A percentile compares a stretch with the other conserved stretches of the same genome.
Conservation (phyloP, 2,888 invertebrate species). For the Nasonia oneida region DNA sequence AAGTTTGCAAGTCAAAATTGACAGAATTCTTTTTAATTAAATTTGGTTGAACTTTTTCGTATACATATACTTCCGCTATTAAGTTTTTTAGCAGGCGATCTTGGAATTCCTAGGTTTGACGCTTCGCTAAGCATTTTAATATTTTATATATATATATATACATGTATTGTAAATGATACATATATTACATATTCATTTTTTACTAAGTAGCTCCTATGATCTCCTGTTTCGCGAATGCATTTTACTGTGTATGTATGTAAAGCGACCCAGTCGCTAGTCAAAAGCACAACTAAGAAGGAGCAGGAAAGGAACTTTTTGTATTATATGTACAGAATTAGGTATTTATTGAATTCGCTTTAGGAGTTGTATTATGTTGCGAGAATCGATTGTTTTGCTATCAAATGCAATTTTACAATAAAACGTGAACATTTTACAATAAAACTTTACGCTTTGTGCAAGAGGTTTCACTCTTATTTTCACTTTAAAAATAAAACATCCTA, state of each 20-base stretch:
- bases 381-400: neutral
- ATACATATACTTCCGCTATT: conserved; percentile 47
- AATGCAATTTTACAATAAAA: neutral
- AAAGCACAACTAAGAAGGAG: neutral
- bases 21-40: conserved; percentile 59
- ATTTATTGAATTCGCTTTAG: neutral
- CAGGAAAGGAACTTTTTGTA: conserved; percentile 3
- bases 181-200: conserved; percentile 15
- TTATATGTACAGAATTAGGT: conserved; percentile 14
- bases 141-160: neutral
- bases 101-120: conserved; percentile 54
- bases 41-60: conserved; percentile 60
- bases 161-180: neutral
- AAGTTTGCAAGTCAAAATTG: conserved; percentile 10
- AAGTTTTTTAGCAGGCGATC: conserved; percentile 30
- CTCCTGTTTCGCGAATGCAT: conserved; percentile 17
- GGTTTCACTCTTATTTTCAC: neutral
- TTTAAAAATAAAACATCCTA: neutral
- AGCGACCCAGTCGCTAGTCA: neutral
- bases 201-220: conserved; percentile 29
- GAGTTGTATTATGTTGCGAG: conserved; percentile 3
- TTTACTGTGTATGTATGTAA: neutral
- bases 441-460: neutral
- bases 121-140: conserved; percentile 30
- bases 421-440: neutral